Evolutionary conservation across 1,140 invertebrate species (phyloP).

Genomic region (Mesaphorura yosii): DNA sequence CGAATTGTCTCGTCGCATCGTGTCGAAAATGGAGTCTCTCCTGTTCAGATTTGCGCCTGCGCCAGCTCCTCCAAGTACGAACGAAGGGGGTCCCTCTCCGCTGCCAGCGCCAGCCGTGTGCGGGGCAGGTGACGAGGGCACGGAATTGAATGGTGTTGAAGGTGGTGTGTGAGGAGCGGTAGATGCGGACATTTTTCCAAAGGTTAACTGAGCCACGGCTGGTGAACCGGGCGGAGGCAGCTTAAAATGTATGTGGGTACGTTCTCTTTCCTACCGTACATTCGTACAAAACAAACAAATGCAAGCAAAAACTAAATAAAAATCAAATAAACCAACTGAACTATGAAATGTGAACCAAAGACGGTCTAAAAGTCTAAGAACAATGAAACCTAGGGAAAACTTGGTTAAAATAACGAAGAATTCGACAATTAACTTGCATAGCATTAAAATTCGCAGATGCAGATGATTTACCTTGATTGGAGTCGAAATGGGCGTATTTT

Average conservation of each 20-base stretch:
- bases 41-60: background rate
- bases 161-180: conserved; percentile 8
- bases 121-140: conserved; percentile 18
- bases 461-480: conserved; percentile 47
- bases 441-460: too few species aligned
- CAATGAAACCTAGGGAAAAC: too few species aligned
- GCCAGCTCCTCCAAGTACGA: background rate
- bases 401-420: too few species aligned
- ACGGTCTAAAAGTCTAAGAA: background rate
- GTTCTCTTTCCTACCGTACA: conserved; percentile 18
- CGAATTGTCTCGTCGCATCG: conserved; percentile 31
- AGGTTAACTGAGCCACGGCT: conserved; percentile 12
- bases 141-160: conserved; percentile 3
- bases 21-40: conserved; percentile 28
- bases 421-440: too few species aligned
- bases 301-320: conserved; percentile 7
- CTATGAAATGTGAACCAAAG: background rate
- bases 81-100: conserved; percentile 13
- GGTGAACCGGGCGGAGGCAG: conserved; percentile 8
- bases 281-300: conserved; percentile 5
- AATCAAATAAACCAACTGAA: conserved; percentile 5
- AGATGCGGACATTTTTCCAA: conserved; percentile 4
- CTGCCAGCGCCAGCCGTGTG: conserved; percentile 9
- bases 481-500: conserved; percentile 55
- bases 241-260: conserved; percentile 15